Evolutionary conservation across 2,113 vertebrate species (phyloP).

Genomic region (Phoxinus phoxinus): DNA sequence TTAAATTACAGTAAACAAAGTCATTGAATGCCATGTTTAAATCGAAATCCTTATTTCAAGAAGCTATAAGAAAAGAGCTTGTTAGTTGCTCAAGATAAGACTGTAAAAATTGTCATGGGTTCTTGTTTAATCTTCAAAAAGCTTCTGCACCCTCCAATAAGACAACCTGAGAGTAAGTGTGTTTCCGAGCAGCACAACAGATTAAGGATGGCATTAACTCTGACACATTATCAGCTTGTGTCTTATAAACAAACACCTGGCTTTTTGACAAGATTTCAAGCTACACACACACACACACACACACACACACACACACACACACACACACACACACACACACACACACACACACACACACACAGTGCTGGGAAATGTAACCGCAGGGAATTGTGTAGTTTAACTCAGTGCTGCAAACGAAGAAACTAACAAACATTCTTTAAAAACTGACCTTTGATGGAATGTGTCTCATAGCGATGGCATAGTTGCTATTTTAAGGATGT

Average conservation of each 20-base stretch:
- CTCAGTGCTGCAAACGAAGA: background rate
- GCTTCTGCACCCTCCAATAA: background rate
- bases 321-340: too few species aligned
- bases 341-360: too few species aligned
- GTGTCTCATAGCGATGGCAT: background rate
- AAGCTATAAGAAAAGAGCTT: background rate
- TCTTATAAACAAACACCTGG: slow-evolving; percentile 36
- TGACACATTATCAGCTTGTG: slow-evolving; percentile 36
- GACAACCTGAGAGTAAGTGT: background rate
- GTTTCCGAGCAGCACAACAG: slow-evolving; percentile 23
- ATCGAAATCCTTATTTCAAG: background rate
- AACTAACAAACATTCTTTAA: background rate
- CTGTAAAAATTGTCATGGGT: background rate
- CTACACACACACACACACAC: background rate
- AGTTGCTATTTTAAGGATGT: background rate
- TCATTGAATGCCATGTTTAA: background rate
- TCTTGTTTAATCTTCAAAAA: slow-evolving; percentile 6
- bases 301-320: too few species aligned
- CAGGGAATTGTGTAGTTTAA: background rate
- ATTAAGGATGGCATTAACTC: slow-evolving; percentile 32
- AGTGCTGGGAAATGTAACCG: background rate
- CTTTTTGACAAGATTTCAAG: slow-evolving; percentile 13
- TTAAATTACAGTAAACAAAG: background rate
- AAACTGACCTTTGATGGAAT: background rate
- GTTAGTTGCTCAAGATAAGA: background rate